Conservation (phyloP, 2,113 vertebrate genomes). For the Panthera uncia region DNA sequence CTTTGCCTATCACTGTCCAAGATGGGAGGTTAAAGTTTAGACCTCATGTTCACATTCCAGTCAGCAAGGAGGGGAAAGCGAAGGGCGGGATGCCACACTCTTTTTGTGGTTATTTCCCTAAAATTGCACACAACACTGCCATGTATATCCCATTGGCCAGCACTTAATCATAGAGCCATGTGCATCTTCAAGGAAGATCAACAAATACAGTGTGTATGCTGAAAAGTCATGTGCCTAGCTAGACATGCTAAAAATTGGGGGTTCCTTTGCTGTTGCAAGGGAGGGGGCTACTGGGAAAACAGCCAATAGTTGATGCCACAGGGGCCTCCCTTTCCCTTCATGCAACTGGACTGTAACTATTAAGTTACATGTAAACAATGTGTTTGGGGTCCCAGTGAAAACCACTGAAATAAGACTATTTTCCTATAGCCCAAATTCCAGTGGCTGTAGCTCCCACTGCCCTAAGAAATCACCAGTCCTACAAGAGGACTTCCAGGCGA, state of each 20-base stretch:
- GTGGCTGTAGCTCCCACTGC: background rate
- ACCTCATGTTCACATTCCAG: background rate
- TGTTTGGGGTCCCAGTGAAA: slow-evolving; percentile 47
- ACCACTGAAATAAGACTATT: slow-evolving; percentile 29
- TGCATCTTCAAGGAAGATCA: background rate
- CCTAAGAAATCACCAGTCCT: background rate
- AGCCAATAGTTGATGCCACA: background rate
- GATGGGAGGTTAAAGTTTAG: background rate
- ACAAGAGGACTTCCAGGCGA: background rate
- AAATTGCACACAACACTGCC: background rate
- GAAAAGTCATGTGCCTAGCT: background rate
- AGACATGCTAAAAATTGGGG: background rate
- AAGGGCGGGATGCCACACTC: too few species aligned
- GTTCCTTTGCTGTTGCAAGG: background rate
- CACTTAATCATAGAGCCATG: background rate
- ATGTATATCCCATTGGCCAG: background rate
- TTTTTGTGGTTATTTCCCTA: background rate
- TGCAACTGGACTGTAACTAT: slow-evolving; percentile 4
- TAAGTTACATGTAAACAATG: slow-evolving; percentile 24
- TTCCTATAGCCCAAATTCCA: slow-evolving; percentile 41
- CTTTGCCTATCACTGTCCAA: background rate
- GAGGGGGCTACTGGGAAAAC: background rate
- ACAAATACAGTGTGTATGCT: background rate
- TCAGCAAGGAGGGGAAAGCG: background rate
- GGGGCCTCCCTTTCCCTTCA: background rate